Evolutionary conservation across 2,113 vertebrate species (phyloP), one percentile per base, ranked within the genome.

Genomic region (Trochalopteron elliotii): DNA sequence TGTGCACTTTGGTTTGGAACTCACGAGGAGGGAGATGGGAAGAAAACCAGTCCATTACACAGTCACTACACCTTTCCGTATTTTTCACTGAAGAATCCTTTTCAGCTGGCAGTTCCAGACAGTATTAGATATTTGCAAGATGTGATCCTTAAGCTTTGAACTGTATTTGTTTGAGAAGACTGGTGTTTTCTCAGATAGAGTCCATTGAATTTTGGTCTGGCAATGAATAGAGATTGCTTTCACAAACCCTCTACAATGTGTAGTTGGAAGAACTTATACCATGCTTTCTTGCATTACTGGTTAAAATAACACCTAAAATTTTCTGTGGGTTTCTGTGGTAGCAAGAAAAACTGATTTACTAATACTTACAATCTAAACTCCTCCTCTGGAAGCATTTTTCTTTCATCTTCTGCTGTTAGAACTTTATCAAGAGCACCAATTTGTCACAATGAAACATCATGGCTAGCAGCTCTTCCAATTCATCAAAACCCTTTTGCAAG

Each of bases 71-170:
- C 52, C 44, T 94, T 80, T 15, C 55, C 16, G 5, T 83, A 80
- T 94, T 91, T 94, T 91, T 37, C 47, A 24, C 19, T 71, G 50
- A 94, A 56, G 40, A 85, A 63, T 70, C 44, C 50, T 94, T 65
- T 90, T 95, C 77, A 72, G 12, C 6, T 89, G 67, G 33, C 69
- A 77, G 24, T 85, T 91, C 81, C 49, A 82, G 60, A 65, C 42
- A 69, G 28, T 50, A 37, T 86, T 87, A 92, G 59, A 59, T 93
- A 76, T 75, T 89, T 93, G 82, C 68, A 91, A 90, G 59, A 83
- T 65, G 27, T 63, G 37, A 70, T 64, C 50, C 23, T 42, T 42
- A 64, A 82, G 27, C 55, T 71, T 87, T 84, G 61, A 47, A 40
- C 42, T 50, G 24, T 63, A 53, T 78, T 61, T 81, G 15, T 71